phyloP scores from a whole-genome alignment of 2,797 vertebrate species.

The Myotis pilosus region DNA sequence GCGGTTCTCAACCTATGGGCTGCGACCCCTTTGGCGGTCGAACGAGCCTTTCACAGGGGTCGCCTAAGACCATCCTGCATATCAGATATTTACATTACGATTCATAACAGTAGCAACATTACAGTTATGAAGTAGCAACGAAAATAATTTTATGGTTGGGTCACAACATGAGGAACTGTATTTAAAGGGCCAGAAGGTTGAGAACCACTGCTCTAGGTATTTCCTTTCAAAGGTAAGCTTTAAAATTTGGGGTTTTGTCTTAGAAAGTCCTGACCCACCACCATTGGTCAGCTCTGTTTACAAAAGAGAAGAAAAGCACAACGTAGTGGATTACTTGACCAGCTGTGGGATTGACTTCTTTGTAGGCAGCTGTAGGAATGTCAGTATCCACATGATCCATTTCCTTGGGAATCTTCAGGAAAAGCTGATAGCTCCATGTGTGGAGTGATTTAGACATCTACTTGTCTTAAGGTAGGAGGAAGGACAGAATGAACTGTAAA shows the following conservation, averaged over 20 bases:
- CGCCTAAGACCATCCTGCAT: no score
- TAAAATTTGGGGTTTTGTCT: not conserved
- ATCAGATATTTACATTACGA: no score
- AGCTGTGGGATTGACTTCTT: not conserved
- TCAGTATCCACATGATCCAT: not conserved
- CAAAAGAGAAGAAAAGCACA: not conserved
- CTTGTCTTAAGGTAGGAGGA: not conserved
- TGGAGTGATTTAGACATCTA: not conserved
- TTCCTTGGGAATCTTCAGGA: not conserved
- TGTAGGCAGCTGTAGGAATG: not conserved
- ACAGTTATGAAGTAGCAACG: no score
- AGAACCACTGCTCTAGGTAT: not conserved
- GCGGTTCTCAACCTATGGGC: no score
- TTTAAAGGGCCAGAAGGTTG: no score
- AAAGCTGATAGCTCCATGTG: not conserved
- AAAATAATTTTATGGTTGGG: no score
- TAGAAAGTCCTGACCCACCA: not conserved
- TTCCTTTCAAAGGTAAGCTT: not conserved
- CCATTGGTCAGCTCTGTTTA: not conserved
- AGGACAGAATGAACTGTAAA: not conserved
- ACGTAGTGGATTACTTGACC: not conserved
- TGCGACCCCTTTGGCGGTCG: no score
- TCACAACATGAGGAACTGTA: no score
- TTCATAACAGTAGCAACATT: no score
- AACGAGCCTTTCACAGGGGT: no score